Base-by-base conservation (phyloP, 2,797 vertebrate genomes). In the Brachyalestes nurse region DNA sequence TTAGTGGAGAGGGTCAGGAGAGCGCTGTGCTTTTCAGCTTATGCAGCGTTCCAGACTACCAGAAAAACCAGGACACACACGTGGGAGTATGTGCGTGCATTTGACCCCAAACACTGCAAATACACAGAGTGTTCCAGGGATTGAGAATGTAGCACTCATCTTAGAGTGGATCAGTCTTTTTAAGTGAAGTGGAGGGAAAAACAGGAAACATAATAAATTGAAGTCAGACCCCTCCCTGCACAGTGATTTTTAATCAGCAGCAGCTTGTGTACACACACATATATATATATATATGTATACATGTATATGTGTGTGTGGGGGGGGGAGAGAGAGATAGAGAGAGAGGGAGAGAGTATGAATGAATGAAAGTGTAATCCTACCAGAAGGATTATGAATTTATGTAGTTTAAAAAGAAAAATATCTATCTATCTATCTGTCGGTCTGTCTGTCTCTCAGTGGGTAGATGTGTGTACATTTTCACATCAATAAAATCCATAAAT, bases 171-270 rank as follows among this genome's bases (percentile, higher is more conserved):
- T 90, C 86, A 82, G 84, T 86, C 81, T 79, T 87, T 83, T 86
- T 45, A 84, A 87, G 81, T 85, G 85, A 69, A 85, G 55, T 78
- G 21, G 61, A 47, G 47, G n/a, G 16, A 66, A 82, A 75, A 74
- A 78, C 51, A 77, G 51, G 75, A 82, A 86, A 61, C 85, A 42
- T 85, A 89, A 88, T 87, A 67, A 85, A 86, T 84, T 83, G 21
- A 88, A 88, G 79, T 87, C 34, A 85, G 93, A 93, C 93, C 90
- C 89, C 83, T 89, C 79, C 75, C 34, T 79, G 53, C 83, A 82
- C 71, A 83, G 49, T 53, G 45, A 71, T 82, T n/a, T 88, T 84
- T 92, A 92, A 93, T 93, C 91, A 82, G n/a, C 72, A 34, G 69
- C 58, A 57, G 16, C 45, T 55, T 53, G 69, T 61, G 66, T 76